These are phyloP conservation scores for Drosophila pseudoobscura DNA, from an alignment of 1,140 invertebrate genomes.

Conservation along the genomic window DNA sequence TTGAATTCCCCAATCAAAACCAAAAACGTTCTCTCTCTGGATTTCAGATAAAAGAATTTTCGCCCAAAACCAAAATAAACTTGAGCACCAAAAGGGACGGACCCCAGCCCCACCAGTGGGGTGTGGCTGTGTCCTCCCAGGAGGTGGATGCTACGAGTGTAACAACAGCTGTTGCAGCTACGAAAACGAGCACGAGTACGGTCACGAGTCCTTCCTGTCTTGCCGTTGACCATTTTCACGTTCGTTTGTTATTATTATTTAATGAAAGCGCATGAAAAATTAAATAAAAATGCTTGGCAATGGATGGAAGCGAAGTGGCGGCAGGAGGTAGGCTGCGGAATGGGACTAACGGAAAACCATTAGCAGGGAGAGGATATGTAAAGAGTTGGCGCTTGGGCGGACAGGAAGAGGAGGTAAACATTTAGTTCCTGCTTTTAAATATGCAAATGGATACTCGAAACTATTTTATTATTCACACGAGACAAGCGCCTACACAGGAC, in stretches of 20 bases:
- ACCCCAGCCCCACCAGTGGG: neutral
- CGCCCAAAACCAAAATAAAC: slow-evolving; percentile 44
- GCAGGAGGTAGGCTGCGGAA: neutral
- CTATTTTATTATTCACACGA: slow-evolving; percentile 55
- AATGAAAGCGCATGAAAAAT: slow-evolving; percentile 47
- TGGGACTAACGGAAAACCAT: slow-evolving; percentile 27
- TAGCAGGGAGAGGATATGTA: slow-evolving; percentile 10
- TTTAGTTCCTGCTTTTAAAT: slow-evolving; percentile 43
- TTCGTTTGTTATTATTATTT: slow-evolving; percentile 24
- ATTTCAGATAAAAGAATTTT: slow-evolving; percentile 36
- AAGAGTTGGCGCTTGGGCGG: neutral
- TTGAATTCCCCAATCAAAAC: slow-evolving; percentile 42
- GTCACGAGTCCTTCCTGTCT: neutral
- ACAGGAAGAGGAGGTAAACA: slow-evolving; percentile 19
- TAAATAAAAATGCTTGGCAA: slow-evolving; percentile 26
- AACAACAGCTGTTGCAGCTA: slow-evolving; percentile 38
- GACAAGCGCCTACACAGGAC: slow-evolving; percentile 7
- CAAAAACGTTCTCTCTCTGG: slow-evolving; percentile 18
- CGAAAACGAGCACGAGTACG: too few relatives aligned
- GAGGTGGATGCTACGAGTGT: neutral
- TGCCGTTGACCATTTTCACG: neutral
- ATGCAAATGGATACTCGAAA: slow-evolving; percentile 52
- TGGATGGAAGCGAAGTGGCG: neutral
- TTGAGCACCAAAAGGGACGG: slow-evolving; percentile 34
- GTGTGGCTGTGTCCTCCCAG: neutral